phyloP scores from a whole-genome alignment of 2,888 invertebrate genomes.

The Aphidius colemani region DNA sequence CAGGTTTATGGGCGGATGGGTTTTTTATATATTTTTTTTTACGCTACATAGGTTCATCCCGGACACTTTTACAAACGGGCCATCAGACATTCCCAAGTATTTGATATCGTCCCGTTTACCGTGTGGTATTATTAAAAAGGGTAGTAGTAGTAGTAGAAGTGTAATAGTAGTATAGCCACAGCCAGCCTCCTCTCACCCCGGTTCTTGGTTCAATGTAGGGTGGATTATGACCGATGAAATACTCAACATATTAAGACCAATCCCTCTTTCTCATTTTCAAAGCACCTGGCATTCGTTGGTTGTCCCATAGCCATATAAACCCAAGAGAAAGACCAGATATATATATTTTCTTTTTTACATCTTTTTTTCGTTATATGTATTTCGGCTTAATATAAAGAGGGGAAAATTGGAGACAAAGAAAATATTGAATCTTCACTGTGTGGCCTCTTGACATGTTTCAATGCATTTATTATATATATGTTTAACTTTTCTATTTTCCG shows the following conservation, averaged over 20 bases:
- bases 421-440: slow-evolving; percentile 24
- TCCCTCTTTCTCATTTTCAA: slow-evolving; percentile 21
- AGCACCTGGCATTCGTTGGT: slow-evolving; percentile 34
- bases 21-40: slow-evolving; percentile 9
- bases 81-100: slow-evolving; percentile 17
- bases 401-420: slow-evolving; percentile 25
- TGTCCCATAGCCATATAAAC: slow-evolving; percentile 17
- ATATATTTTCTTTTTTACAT: too few species aligned
- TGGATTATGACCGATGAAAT: slow-evolving; percentile 51
- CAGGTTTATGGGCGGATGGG: not conserved
- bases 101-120: slow-evolving; percentile 16
- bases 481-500: slow-evolving; percentile 9
- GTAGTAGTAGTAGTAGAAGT: not conserved
- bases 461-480: not conserved
- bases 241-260: slow-evolving; percentile 45
- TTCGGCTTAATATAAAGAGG: not conserved
- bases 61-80: slow-evolving; percentile 27
- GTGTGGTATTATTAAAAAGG: not conserved
- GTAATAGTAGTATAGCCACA: not conserved
- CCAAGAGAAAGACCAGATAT: not conserved
- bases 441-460: slow-evolving; percentile 29
- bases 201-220: slow-evolving; percentile 16
- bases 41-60: slow-evolving; percentile 10
- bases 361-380: too few species aligned
- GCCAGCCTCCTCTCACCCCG: slow-evolving; percentile 17